Evolutionary conservation across 2,797 vertebrate species (phyloP), one percentile per base, ranked within the genome.

Genomic region (Acanthiza pusilla): DNA sequence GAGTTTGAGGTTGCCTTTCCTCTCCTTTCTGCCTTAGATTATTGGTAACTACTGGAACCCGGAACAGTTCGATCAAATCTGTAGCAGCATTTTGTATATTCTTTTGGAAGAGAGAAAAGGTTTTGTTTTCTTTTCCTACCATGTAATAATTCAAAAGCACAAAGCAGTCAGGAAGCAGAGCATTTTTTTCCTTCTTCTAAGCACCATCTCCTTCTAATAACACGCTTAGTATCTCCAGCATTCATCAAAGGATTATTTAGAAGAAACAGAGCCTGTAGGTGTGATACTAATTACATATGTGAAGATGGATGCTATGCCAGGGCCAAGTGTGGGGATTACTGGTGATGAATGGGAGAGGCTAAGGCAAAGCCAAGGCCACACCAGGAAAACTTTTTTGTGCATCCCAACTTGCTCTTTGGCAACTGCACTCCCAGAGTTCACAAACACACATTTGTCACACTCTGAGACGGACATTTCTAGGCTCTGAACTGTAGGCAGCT

Each of bases 171-270:
- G 78, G 85, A 92, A 91, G 58, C 40, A 45, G 16, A 77, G 47
- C 72, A 22, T 45, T 85, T 95, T 91, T 91, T 81, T 43, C 21
- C 60, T 91, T 66, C 84, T 97, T 94, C 82, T 83, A 78, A 94
- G 83, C 76, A 84, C 70, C 54, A 81, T 55, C 82, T 94, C 85
- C 77, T 88, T 93, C 93, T 94, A 94, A 94, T 85, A 96, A 89
- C 73, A 79, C 26, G 30, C 61, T 93, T 93, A 96, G 85, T 95
- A 96, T 93, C 92, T 96, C 77, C n/a, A 83, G 80, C 63, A 90
- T 91, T 91, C 92, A 95, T 96, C 96, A 96, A 96, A 96, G 90
- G 95, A 96, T 95, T 94, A 91, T 95, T 92, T 93, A 91, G 87
- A 86, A 93, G 96, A 94, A 95, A 92, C 67, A 96, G 95, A 93